Conservation (phyloP, 2,797 vertebrate species). For the Ptychadena robeensis region DNA sequence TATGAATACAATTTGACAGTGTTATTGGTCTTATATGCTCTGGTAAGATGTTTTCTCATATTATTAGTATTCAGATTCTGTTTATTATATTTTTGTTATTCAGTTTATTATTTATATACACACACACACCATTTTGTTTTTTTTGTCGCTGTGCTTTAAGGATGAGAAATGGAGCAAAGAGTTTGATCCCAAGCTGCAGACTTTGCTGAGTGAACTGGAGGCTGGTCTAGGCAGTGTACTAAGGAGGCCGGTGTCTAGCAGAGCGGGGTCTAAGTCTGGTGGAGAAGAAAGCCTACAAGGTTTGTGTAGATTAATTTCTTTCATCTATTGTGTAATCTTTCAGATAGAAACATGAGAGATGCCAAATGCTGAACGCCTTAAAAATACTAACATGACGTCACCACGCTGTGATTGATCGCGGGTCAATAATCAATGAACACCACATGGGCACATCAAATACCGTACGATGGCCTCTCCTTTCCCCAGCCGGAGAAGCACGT, state of each 20-base stretch:
- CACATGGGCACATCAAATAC: too few species aligned
- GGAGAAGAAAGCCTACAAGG: slow-evolving; percentile 84
- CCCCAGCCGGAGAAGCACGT: too few species aligned
- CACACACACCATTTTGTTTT: too few species aligned
- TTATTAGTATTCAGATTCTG: neutral
- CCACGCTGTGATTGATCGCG: too few species aligned
- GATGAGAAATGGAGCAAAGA: slow-evolving; percentile 90
- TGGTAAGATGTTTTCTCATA: too few species aligned
- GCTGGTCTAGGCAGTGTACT: slow-evolving; percentile 86
- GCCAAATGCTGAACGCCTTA: too few species aligned
- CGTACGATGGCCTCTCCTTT: too few species aligned
- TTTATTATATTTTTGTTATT: neutral
- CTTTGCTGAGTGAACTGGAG: slow-evolving; percentile 90
- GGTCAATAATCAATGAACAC: too few species aligned
- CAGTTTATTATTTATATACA: too few species aligned
- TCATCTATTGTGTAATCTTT: neutral
- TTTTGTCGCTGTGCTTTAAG: slow-evolving; percentile 68
- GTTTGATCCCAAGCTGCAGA: slow-evolving; percentile 93
- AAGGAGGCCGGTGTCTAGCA: slow-evolving; percentile 78
- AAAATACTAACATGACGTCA: too few species aligned
- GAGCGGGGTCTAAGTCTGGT: slow-evolving; percentile 71
- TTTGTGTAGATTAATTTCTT: slow-evolving; percentile 66
- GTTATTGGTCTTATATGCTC: too few species aligned
- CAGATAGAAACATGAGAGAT: neutral
- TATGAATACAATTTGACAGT: too few species aligned